Conservation (phyloP, 1,140 invertebrate genomes). For the Cryptotermes secundus region DNA sequence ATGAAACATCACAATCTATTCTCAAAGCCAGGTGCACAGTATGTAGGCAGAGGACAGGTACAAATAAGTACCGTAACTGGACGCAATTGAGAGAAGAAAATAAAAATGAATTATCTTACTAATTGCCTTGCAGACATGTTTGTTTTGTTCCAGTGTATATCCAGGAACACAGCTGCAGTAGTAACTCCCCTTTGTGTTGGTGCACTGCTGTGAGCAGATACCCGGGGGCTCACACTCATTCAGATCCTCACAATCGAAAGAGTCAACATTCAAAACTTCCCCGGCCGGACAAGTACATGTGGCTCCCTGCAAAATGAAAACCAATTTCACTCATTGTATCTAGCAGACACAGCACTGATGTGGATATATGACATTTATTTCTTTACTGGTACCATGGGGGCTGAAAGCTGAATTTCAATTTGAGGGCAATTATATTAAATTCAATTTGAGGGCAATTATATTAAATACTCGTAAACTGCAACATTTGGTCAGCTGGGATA, state of each 20-base stretch:
- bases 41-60: constrained; percentile 18
- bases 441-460: no score
- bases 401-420: no score
- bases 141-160: constrained; percentile 76
- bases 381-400: no score
- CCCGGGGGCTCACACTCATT: constrained; percentile 90
- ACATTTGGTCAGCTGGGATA: no score
- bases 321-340: background rate
- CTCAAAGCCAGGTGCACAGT: background rate
- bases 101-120: constrained; percentile 53
- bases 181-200: constrained; percentile 84
- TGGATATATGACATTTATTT: no score
- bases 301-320: constrained; percentile 58
- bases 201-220: constrained; percentile 85
- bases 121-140: constrained; percentile 87
- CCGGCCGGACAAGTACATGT: constrained; percentile 86
- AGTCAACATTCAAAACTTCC: constrained; percentile 65
- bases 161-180: constrained; percentile 81
- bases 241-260: constrained; percentile 73
- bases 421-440: no score
- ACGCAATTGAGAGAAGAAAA: background rate
- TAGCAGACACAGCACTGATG: no score
- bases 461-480: no score
- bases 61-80: background rate
- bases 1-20: background rate